phyloP scores from a whole-genome alignment of 2,797 vertebrate genomes.

The Lates japonicus region DNA sequence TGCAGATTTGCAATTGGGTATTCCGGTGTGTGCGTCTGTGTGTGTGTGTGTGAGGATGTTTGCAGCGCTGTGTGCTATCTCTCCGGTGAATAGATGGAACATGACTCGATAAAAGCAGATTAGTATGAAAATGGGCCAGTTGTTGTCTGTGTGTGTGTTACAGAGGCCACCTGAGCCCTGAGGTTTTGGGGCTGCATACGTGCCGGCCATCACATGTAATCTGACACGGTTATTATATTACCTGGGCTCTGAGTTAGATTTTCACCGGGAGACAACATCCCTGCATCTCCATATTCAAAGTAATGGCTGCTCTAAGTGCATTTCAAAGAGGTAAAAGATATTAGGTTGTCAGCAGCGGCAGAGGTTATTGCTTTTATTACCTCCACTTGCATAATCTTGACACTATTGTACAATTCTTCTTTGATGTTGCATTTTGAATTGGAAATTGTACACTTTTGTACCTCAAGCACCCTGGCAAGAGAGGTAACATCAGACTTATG shows the following conservation, averaged over 20 bases:
- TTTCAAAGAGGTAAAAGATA: slow-evolving; percentile 65
- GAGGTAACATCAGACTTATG: slow-evolving; percentile 31
- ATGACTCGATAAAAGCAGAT: slow-evolving; percentile 64
- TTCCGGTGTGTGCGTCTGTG: slow-evolving; percentile 9
- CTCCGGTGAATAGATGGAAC: slow-evolving; percentile 32
- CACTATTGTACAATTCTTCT: slow-evolving; percentile 30
- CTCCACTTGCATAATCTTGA: slow-evolving; percentile 52
- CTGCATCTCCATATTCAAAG: slow-evolving; percentile 74
- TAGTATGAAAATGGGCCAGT: slow-evolving; percentile 56
- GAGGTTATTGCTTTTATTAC: slow-evolving; percentile 58
- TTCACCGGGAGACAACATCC: slow-evolving; percentile 53
- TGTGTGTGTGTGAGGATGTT: slow-evolving; percentile 7
- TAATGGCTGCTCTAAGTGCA: slow-evolving; percentile 75
- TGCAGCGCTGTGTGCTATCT: slow-evolving; percentile 25
- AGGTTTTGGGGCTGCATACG: slow-evolving; percentile 55
- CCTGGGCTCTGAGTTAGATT: slow-evolving; percentile 63
- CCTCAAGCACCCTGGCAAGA: background rate
- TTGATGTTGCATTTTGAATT: slow-evolving; percentile 44
- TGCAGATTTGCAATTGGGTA: slow-evolving; percentile 36
- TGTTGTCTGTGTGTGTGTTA: slow-evolving; percentile 27
- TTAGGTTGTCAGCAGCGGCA: slow-evolving; percentile 55
- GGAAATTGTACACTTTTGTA: slow-evolving; percentile 37
- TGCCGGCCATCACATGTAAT: slow-evolving; percentile 69
- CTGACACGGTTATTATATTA: slow-evolving; percentile 77
- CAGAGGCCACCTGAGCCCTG: slow-evolving; percentile 75